Evolutionary conservation across 2,113 vertebrate species (phyloP).

Genomic region (Grallaria varia): DNA sequence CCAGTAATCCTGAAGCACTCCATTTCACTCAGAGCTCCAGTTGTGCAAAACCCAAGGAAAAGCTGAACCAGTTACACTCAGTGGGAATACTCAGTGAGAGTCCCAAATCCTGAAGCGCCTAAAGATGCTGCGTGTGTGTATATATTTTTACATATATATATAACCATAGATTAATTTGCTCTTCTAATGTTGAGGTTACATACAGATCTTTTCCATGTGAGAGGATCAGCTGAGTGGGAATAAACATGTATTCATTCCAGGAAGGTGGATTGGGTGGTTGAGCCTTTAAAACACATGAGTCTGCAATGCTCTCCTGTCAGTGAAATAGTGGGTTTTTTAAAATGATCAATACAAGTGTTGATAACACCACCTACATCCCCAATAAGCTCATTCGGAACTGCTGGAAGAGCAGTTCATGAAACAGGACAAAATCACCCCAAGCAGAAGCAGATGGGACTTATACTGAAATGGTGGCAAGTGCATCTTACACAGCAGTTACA

Average conservation of each 20-base stretch:
- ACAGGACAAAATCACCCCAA: background rate
- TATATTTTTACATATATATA: no score
- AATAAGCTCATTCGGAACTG: background rate
- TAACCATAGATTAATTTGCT: background rate
- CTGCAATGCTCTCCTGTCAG: background rate
- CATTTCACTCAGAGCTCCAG: background rate
- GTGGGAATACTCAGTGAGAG: background rate
- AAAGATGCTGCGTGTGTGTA: background rate
- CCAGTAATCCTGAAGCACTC: background rate
- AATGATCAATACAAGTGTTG: background rate
- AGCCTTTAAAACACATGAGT: background rate
- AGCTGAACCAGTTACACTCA: background rate
- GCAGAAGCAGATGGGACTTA: constrained; percentile 2
- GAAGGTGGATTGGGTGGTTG: background rate
- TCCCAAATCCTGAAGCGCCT: background rate
- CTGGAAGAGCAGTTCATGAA: background rate
- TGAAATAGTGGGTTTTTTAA: background rate
- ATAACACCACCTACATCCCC: background rate
- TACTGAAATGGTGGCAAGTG: background rate
- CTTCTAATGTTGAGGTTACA: background rate
- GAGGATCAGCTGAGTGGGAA: background rate
- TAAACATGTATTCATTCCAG: background rate
- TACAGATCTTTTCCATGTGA: background rate
- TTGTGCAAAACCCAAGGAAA: background rate
- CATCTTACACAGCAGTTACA: background rate